Evolutionary conservation across 2,888 invertebrate genomes (phyloP).

Genomic region (Drosophila pullipes): DNA sequence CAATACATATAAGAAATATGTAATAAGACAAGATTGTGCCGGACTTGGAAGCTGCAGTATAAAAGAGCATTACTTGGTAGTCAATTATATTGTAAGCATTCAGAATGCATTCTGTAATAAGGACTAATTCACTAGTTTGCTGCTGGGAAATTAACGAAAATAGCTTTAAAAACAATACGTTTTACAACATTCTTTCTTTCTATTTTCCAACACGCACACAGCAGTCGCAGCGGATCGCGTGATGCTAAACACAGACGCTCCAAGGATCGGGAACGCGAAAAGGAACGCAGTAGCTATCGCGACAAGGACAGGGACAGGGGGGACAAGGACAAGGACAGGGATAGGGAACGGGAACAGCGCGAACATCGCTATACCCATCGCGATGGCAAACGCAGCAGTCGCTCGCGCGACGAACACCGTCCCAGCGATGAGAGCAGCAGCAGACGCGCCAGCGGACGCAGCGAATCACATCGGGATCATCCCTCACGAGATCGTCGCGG

Average conservation of each 20-base stretch:
- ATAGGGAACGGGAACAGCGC: constrained; percentile 53
- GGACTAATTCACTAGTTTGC: not conserved
- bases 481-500: constrained; percentile 81
- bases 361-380: constrained; percentile 69
- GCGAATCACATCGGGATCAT: constrained; percentile 43
- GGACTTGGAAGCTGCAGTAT: no score
- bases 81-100: not conserved
- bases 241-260: constrained; percentile 70
- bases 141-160: not conserved
- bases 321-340: constrained; percentile 41
- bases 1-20: not conserved
- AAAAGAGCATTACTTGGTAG: not conserved
- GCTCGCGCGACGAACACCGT: constrained; percentile 72
- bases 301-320: constrained; percentile 39
- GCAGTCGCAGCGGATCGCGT: constrained; percentile 80
- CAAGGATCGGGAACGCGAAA: constrained; percentile 76
- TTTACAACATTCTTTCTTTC: not conserved
- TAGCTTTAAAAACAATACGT: not conserved
- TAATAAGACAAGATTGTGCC: no score
- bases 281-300: constrained; percentile 57
- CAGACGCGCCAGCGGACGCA: constrained; percentile 35
- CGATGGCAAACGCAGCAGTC: constrained; percentile 57
- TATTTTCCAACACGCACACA: constrained; percentile 48
- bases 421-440: constrained; percentile 74
- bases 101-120: not conserved